Evolutionary conservation across 2,113 vertebrate genomes (phyloP).

Genomic region (Excalfactoria chinensis): DNA sequence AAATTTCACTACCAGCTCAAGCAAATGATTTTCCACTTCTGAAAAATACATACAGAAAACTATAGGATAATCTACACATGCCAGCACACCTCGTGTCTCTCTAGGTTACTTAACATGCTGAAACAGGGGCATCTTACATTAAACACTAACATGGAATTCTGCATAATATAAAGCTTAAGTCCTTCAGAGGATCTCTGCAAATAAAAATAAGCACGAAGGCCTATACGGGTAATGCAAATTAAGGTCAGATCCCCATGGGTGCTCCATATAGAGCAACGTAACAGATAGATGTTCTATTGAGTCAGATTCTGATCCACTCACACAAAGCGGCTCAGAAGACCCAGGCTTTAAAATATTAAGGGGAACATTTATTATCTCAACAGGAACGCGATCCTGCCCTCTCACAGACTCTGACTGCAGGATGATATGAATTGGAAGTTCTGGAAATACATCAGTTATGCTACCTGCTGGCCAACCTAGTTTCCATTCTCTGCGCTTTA

Average conservation of each 20-base stretch:
- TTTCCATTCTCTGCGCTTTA: neutral
- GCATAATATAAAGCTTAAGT: neutral
- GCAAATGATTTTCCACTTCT: neutral
- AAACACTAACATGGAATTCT: neutral
- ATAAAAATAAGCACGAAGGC: conserved; percentile 30
- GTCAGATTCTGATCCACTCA: neutral
- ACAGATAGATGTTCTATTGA: neutral
- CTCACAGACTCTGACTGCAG: neutral
- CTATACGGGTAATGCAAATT: conserved; percentile 39
- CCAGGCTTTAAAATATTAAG: conserved; percentile 1
- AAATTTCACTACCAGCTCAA: neutral
- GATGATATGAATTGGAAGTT: neutral
- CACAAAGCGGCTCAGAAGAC: conserved; percentile 19
- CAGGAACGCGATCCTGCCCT: neutral
- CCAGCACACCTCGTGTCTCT: neutral
- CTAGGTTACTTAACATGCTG: neutral
- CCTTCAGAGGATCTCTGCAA: conserved; percentile 3
- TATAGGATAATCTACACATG: neutral
- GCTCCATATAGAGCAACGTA: neutral
- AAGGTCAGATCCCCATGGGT: conserved; percentile 36
- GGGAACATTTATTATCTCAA: conserved; percentile 21
- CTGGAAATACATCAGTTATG: neutral
- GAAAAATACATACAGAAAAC: neutral
- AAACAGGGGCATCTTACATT: neutral
- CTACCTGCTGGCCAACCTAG: neutral